A percentile compares a stretch with the other conserved stretches of the same genome.
Evolutionary conservation across 2,888 invertebrate genomes (phyloP).

Genomic region (Stenurella melanura): DNA sequence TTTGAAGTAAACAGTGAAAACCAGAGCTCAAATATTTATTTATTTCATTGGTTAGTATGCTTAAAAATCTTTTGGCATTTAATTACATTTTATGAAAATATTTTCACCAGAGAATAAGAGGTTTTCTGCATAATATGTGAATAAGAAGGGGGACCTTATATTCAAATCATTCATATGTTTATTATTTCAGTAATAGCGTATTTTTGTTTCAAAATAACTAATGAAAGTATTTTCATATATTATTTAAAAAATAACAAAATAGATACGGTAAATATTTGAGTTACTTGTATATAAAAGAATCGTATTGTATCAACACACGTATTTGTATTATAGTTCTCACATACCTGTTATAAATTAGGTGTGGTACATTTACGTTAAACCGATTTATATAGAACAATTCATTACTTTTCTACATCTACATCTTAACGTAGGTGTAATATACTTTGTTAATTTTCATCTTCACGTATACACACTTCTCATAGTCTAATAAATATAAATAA

Average conservation of each 20-base stretch:
- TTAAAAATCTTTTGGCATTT: neutral
- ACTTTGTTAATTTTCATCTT: constrained; percentile 35
- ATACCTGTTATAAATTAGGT: constrained; percentile 56
- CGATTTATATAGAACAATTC: constrained; percentile 60
- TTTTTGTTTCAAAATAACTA: constrained; percentile 24
- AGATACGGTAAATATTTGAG: constrained; percentile 37
- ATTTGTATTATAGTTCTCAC: constrained; percentile 51
- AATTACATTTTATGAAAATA: neutral
- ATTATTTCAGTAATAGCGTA: constrained; percentile 18
- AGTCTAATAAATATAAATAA: constrained; percentile 23
- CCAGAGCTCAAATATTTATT: no score
- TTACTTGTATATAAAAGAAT: constrained; percentile 45
- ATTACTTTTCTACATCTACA: constrained; percentile 50
- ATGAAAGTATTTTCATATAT: constrained; percentile 31
- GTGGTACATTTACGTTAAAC: constrained; percentile 55
- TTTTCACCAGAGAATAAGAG: neutral
- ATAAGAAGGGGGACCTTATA: neutral
- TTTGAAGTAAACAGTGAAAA: no score
- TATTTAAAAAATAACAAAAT: constrained; percentile 32
- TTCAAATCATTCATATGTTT: constrained; percentile 3
- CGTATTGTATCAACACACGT: constrained; percentile 55
- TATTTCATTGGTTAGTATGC: no score
- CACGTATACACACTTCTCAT: constrained; percentile 19
- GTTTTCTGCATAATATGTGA: neutral
- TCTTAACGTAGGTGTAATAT: constrained; percentile 42